phyloP scores from a whole-genome alignment of 2,797 vertebrate genomes.

The Lepus oiostolus region DNA sequence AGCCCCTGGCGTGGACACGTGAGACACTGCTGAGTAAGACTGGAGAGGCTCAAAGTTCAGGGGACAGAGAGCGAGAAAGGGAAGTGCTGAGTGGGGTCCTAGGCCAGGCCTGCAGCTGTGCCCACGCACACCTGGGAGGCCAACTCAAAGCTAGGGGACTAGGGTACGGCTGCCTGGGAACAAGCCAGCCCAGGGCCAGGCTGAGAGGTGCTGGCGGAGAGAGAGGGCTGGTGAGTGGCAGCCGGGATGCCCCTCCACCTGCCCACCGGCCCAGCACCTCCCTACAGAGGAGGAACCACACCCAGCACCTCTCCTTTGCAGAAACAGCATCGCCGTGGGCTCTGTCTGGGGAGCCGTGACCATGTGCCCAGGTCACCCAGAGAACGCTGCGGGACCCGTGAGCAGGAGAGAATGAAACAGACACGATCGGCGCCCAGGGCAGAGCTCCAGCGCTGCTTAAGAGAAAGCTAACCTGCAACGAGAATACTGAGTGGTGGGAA shows the following conservation, averaged over 20 bases:
- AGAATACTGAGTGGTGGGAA: background rate
- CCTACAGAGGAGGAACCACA: background rate
- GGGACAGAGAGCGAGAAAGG: background rate
- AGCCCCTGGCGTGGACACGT: background rate
- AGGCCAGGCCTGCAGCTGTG: background rate
- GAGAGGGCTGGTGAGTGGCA: background rate
- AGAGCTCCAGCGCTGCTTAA: background rate
- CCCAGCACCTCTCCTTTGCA: background rate
- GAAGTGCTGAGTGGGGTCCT: background rate
- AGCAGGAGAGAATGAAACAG: constrained; percentile 11
- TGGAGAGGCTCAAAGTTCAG: background rate
- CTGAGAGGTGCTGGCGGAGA: background rate
- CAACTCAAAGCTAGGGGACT: no score
- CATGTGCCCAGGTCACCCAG: background rate
- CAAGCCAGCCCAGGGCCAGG: background rate
- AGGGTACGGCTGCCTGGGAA: background rate
- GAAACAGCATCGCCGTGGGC: background rate
- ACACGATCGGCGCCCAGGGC: background rate
- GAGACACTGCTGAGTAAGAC: background rate
- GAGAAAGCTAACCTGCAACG: constrained; percentile 44
- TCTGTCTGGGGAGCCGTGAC: no score
- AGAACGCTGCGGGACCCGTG: background rate
- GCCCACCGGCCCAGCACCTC: background rate
- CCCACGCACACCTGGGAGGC: background rate
- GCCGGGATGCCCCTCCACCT: no score